Evolutionary conservation across 35 echinoderm and acorn worm genomes (phyloP).

Genomic region (Stichopus chloronotus): DNA sequence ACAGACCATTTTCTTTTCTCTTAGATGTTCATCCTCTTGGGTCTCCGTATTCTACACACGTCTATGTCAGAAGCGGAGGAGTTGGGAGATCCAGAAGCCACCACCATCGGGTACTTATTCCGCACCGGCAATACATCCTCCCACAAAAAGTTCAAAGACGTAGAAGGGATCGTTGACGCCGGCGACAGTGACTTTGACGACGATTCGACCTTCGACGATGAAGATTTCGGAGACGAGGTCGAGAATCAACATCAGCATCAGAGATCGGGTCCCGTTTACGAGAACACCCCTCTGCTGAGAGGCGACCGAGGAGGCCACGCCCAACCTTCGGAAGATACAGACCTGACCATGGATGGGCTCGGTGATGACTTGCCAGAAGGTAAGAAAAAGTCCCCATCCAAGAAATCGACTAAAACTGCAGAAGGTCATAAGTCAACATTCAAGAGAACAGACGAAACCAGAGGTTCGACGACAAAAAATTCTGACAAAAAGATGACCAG

Average conservation of each 20-base stretch:
- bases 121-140: neutral
- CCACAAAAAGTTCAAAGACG: neutral
- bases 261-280: constrained; percentile 29
- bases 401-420: neutral
- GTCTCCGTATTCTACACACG: constrained; percentile 79
- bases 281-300: constrained; percentile 2
- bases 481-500: neutral
- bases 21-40: constrained; percentile 63
- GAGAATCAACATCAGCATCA: neutral
- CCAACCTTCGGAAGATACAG: neutral
- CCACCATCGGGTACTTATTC: constrained; percentile 66
- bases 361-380: neutral
- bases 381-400: constrained; percentile 27
- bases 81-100: constrained; percentile 60
- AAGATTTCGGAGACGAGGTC: constrained; percentile 54
- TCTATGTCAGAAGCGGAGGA: constrained; percentile 73
- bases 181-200: constrained; percentile 50
- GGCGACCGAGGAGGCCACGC: neutral
- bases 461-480: neutral
- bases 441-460: neutral
- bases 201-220: constrained; percentile 70
- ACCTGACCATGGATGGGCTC: neutral
- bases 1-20: neutral
- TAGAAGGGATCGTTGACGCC: constrained; percentile 14
- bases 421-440: neutral